Evolutionary conservation across 2,113 vertebrate genomes (phyloP), one percentile per base, ranked within the genome.

Genomic region (Suricata suricatta): DNA sequence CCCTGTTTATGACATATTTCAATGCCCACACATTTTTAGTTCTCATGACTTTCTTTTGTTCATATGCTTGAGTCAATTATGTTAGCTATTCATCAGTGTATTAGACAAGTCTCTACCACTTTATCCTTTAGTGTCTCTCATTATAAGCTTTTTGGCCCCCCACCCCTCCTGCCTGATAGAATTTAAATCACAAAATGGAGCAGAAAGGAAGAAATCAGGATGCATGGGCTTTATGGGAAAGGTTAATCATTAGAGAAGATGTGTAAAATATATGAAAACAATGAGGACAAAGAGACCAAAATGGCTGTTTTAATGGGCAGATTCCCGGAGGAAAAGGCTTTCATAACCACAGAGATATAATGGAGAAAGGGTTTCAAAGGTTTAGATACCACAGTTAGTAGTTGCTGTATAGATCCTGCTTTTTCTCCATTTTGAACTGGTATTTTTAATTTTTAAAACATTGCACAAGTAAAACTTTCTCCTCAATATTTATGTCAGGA

Each of bases 31-130:
- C 95, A 95, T 97, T 97, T 98, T 98, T 68, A 96, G 91, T 98
- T 98, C 98, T 98, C 93, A 94, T 98, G 98, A 97, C 94, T 98
- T 97, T 92, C 96, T 97, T 98, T 98, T 98, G 95, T 98, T 98
- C 74, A 54, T 79, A 25, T 85, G 90, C 98, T 99, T 98, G 93
- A 98, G 81, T 98, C 97, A 97, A 98, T 0, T 97, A 97, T 97
- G 91, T 93, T 98, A 97, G 97, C 87, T 98, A 96, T 98, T 98
- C 96, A 98, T 96, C 95, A 96, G 95, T 97, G 21, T 97, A 96
- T 98, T 97, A 97, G 69, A 93, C 98, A 98, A 97, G 17, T 97
- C n/a, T 95, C 88, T 97, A 97, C 96, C 94, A 97, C 91, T 98
- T 96, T 97, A 97, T 97, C 95, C 68, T 96, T 5, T 74, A 89